Base-by-base conservation (phyloP, 1,140 invertebrate species). In the Hermetia illucens region DNA sequence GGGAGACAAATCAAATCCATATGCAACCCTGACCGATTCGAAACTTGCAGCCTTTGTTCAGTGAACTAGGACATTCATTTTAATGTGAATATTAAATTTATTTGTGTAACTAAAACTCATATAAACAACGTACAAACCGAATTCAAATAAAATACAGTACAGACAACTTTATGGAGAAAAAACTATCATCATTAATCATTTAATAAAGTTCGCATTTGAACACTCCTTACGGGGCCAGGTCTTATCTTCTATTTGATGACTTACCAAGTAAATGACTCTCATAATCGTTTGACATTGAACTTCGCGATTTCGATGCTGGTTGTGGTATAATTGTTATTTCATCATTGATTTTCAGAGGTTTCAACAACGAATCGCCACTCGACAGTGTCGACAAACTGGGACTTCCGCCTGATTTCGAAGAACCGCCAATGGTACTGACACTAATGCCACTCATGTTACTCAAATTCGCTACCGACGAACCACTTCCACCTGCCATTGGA, bases 271-370 rank as follows among this genome's bases (percentile, higher is more conserved):
- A 51, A 50, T 61, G 58, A 48, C 57, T 61, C 43, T 61, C 58
- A 48, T 59, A 56, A 46, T 61, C 57, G 17, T 38, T 42, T 12
- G 21, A 10, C 17, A 8, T 13, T 47, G 54, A 55, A 44, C 55
- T 55, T 41, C 56, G 52, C 44, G 56, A 45, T 46, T 57, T 59
- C 32, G 57, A 56, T 47, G 74, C 72, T 40, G 82, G 83, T 57
- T 90, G 85, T 44, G 85, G 83, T 65, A 89, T 89, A 48, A 90
- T 89, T 40, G 86, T 91, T 44, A 90, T 90, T 64, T 90, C 85
- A 62, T 90, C 85, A 61, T 88, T 90, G 44, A 90, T 89, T 64
- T 88, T 89, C 27, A 89, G 62, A 27, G 85, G 82, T 53, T 87
- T 86, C 34, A 86, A 55, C 40, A 81, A 56, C n/a, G 77, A 73